These are phyloP conservation scores for Phocides pigmalion DNA, from an alignment of 1,140 invertebrate genomes.

Conservation along the genomic window DNA sequence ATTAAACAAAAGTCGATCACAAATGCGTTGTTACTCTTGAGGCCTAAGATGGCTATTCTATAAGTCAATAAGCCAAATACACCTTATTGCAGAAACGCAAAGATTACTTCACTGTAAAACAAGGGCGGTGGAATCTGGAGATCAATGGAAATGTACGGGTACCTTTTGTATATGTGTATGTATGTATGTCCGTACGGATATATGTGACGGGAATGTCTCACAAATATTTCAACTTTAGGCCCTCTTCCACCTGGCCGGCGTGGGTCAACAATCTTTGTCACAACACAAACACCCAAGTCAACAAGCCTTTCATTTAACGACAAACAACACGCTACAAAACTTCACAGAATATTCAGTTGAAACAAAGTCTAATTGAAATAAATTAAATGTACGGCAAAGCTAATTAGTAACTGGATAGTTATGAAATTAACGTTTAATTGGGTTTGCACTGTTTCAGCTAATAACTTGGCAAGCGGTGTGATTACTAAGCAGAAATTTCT, in stretches of 20 bases:
- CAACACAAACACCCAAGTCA: slow-evolving; percentile 18
- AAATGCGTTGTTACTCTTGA: too few relatives aligned
- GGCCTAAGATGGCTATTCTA: too few relatives aligned
- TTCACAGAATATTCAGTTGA: slow-evolving; percentile 17
- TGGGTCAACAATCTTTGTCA: slow-evolving; percentile 18
- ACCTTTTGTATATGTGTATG: too few relatives aligned
- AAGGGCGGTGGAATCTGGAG: too few relatives aligned
- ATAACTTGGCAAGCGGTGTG: slow-evolving; percentile 13
- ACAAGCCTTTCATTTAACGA: slow-evolving; percentile 27
- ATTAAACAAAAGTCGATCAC: too few relatives aligned
- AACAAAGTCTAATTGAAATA: slow-evolving; percentile 30
- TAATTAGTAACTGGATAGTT: slow-evolving; percentile 36
- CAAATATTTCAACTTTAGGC: background rate
- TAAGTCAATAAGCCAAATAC: too few relatives aligned
- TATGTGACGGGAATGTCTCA: background rate
- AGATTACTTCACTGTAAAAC: too few relatives aligned
- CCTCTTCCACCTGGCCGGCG: background rate
- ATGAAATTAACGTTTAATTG: slow-evolving; percentile 34
- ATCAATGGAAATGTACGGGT: too few relatives aligned
- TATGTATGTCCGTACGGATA: too few relatives aligned
- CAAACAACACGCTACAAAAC: slow-evolving; percentile 2
- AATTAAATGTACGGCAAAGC: slow-evolving; percentile 24
- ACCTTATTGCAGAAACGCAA: too few relatives aligned
- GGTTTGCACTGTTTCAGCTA: slow-evolving; percentile 25
- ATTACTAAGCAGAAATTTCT: slow-evolving; percentile 24